phyloP scores from a whole-genome alignment of 2,888 invertebrate species.

The Aleiodes leptofemur region DNA sequence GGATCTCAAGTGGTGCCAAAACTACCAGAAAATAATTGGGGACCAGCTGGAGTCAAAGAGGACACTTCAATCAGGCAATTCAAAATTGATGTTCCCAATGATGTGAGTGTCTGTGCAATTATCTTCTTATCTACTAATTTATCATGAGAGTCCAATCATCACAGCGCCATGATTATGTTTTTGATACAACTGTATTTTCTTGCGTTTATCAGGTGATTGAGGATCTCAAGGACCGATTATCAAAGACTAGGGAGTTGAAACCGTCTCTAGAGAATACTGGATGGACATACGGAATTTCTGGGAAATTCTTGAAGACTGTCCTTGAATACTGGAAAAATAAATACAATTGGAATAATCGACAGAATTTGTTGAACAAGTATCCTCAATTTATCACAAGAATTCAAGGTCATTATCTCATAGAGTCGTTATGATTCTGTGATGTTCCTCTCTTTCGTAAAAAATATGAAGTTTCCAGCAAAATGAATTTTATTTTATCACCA shows the following conservation, averaged over 20 bases:
- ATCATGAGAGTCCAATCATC: too few relatives aligned
- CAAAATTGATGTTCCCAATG: conserved; percentile 8
- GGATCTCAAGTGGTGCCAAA: background rate
- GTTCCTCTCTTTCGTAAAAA: too few relatives aligned
- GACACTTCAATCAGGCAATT: conserved; percentile 18
- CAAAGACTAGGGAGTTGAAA: conserved; percentile 76
- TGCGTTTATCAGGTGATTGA: conserved; percentile 76
- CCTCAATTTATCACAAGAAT: conserved; percentile 86
- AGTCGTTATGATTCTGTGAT: background rate
- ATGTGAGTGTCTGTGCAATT: background rate
- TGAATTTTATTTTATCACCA: too few relatives aligned
- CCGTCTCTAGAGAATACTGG: conserved; percentile 81
- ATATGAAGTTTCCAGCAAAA: too few relatives aligned
- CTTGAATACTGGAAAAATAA: conserved; percentile 87
- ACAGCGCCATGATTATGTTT: background rate
- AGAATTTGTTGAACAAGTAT: conserved; percentile 83
- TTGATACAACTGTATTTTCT: too few relatives aligned
- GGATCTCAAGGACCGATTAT: conserved; percentile 80
- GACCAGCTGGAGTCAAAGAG: conserved; percentile 10
- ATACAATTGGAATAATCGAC: conserved; percentile 85
- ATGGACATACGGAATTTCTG: conserved; percentile 90
- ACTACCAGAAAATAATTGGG: conserved; percentile 7
- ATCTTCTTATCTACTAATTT: too few relatives aligned
- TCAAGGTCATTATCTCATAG: conserved; percentile 76
- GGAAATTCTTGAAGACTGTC: conserved; percentile 81